Conservation (phyloP, 2,888 invertebrate genomes). For the Scaptodrosophila latifasciaeformis region DNA sequence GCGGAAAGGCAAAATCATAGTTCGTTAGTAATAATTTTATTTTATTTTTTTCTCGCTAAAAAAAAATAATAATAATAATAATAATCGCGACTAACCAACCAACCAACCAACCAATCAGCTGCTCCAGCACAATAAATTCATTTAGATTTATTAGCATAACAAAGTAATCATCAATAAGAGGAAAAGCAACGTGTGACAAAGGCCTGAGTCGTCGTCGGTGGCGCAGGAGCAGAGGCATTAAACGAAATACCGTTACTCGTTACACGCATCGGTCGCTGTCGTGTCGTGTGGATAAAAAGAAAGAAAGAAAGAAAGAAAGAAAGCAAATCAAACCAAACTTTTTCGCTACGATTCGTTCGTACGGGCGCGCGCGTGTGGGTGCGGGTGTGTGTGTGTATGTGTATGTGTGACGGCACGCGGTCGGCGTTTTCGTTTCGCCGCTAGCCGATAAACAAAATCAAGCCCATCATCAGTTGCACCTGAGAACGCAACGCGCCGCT, state of each 20-base stretch:
- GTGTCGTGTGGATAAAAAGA: too few relatives aligned
- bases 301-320: too few relatives aligned
- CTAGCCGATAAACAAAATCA: slow-evolving; percentile 4
- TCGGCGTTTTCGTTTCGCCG: background rate
- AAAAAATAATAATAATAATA: slow-evolving; percentile 3
- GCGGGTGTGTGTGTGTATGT: background rate
- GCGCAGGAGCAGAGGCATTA: background rate
- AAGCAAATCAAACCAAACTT: too few relatives aligned
- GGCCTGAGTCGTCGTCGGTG: background rate
- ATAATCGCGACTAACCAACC: background rate
- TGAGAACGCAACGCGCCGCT: slow-evolving; percentile 44
- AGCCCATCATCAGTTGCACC: slow-evolving; percentile 32
- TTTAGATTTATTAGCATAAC: slow-evolving; percentile 51
- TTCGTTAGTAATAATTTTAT: too few relatives aligned
- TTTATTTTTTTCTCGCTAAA: slow-evolving; percentile 22
- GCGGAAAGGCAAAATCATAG: slow-evolving; percentile 46
- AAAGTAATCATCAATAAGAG: slow-evolving; percentile 30
- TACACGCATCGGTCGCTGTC: slow-evolving; percentile 5
- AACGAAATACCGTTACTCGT: background rate
- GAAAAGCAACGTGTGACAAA: slow-evolving; percentile 8
- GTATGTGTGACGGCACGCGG: background rate
- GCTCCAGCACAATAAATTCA: slow-evolving; percentile 41
- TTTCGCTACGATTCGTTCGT: background rate
- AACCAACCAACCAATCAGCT: background rate
- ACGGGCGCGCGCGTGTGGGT: too few relatives aligned